phyloP scores from a whole-genome alignment of 2,113 vertebrate species.

The Dromas ardeola region DNA sequence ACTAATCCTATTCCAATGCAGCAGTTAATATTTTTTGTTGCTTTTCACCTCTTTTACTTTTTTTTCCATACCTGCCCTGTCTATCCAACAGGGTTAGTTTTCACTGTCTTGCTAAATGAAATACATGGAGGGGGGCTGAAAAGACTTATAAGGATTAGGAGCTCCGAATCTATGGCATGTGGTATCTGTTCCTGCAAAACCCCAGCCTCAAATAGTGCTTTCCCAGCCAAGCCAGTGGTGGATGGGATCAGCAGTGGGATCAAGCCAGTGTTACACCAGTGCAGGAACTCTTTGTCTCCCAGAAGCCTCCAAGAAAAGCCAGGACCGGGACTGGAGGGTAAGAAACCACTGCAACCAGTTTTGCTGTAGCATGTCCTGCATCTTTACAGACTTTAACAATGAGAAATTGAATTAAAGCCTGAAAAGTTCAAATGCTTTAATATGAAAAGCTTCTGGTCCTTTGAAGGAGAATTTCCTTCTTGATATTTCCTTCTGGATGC shows the following conservation, averaged over 20 bases:
- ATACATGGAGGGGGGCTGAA: neutral
- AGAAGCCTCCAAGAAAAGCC: neutral
- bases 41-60: neutral
- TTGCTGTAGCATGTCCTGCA: neutral
- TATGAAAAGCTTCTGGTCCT: neutral
- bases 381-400: neutral
- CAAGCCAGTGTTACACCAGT: neutral
- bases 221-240: fast-evolving
- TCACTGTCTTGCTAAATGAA: neutral
- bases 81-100: neutral
- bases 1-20: neutral
- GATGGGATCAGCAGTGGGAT: neutral
- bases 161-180: neutral
- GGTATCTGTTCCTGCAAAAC: neutral
- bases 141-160: neutral
- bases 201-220: neutral
- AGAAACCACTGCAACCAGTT: neutral
- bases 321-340: neutral
- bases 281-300: neutral
- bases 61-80: neutral
- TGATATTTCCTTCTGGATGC: neutral
- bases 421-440: neutral
- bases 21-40: neutral
- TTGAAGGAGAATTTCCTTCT: neutral
- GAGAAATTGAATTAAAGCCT: neutral